phyloP scores from a whole-genome alignment of 1,140 invertebrate species.

The Penaeus vannamei region DNA sequence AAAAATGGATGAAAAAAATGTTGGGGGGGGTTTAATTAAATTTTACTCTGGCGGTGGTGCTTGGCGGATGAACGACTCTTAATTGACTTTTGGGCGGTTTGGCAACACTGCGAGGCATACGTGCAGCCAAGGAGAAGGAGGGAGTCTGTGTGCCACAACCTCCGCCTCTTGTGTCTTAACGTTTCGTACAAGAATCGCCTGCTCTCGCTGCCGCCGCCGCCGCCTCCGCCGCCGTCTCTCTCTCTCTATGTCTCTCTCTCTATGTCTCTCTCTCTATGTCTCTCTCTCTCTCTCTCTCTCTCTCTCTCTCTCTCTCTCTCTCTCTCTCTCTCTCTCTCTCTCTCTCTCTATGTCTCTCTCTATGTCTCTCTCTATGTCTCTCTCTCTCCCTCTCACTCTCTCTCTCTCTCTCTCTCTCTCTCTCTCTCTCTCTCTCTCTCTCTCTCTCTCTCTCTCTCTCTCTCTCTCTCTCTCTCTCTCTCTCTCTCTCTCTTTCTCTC shows the following conservation, averaged over 20 bases:
- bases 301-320: neutral
- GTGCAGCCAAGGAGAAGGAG: conserved; percentile 62
- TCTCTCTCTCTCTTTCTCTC: neutral
- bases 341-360: conserved; percentile 8
- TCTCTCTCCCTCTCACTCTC: neutral
- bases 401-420: too few relatives aligned
- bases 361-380: neutral
- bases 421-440: too few relatives aligned
- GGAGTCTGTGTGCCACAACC: conserved; percentile 20
- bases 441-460: too few relatives aligned
- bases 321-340: neutral
- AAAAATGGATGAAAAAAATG: conserved; percentile 12
- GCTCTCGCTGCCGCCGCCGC: neutral
- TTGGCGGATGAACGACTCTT: conserved; percentile 66
- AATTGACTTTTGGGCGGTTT: conserved; percentile 66
- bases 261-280: neutral
- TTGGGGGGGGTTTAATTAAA: conserved; percentile 59
- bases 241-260: conserved; percentile 13
- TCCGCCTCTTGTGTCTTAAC: conserved; percentile 21
- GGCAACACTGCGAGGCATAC: conserved; percentile 66
- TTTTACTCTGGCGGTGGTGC: conserved; percentile 61
- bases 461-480: too few relatives aligned
- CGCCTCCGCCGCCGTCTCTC: neutral
- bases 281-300: neutral
- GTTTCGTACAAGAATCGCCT: neutral